Evolutionary conservation across 2,113 vertebrate species (phyloP).

Genomic region (Pteropus alecto): DNA sequence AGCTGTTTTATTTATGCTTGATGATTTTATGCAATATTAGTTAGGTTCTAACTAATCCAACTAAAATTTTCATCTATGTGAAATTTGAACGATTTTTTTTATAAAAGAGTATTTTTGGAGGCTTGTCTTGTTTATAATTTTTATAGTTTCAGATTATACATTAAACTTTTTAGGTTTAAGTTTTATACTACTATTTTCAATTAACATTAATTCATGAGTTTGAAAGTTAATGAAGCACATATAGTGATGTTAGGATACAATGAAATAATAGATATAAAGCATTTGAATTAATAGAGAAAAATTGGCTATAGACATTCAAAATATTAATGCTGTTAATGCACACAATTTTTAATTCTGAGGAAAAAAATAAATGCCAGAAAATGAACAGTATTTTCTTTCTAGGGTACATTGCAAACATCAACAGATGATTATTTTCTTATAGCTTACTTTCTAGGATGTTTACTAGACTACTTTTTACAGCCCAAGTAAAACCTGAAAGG

Average conservation of each 20-base stretch:
- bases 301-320: background rate
- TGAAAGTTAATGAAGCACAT: constrained; percentile 45
- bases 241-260: background rate
- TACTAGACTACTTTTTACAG: background rate
- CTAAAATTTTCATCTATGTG: background rate
- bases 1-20: background rate
- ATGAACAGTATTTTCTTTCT: constrained; percentile 2
- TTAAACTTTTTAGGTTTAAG: constrained; percentile 4
- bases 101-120: background rate
- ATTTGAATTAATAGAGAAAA: background rate
- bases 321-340: background rate
- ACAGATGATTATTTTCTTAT: background rate
- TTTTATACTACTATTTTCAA: constrained; percentile 24
- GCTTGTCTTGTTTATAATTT: background rate
- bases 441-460: background rate
- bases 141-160: background rate
- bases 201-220: background rate
- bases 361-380: background rate
- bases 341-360: background rate
- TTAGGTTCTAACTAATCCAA: constrained; percentile 7
- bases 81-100: constrained; percentile 41
- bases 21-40: constrained; percentile 22
- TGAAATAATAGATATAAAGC: background rate
- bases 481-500: background rate
- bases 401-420: background rate